A percentile compares a stretch with the other conserved stretches of the same genome.
Conservation (phyloP, 2,888 invertebrate species). For the Julus scandinavius region DNA sequence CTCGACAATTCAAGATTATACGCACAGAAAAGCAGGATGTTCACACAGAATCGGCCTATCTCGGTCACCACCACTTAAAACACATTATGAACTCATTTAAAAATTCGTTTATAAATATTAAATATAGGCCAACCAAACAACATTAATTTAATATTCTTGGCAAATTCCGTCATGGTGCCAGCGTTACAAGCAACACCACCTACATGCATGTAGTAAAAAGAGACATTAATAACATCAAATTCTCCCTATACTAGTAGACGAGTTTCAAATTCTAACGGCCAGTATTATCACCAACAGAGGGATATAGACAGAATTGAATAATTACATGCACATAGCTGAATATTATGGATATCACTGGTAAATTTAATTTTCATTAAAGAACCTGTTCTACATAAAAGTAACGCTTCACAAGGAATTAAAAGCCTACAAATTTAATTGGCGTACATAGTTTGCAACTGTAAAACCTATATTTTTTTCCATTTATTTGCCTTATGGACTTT, state of each 20-base stretch:
- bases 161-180: not conserved
- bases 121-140: constrained; percentile 24
- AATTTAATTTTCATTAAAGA: too few species aligned
- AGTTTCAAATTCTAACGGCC: not conserved
- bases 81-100: constrained; percentile 19
- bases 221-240: not conserved
- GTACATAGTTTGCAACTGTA: too few species aligned
- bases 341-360: too few species aligned
- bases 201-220: not conserved
- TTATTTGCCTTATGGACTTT: too few species aligned
- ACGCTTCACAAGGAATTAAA: too few species aligned
- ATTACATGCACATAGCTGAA: too few species aligned
- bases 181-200: not conserved
- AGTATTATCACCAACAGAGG: not conserved
- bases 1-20: constrained; percentile 39
- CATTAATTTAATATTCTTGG: constrained; percentile 34
- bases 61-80: constrained; percentile 16
- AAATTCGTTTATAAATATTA: constrained; percentile 19
- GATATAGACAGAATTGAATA: not conserved
- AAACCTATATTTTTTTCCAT: too few species aligned
- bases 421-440: too few species aligned
- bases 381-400: too few species aligned
- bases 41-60: constrained; percentile 24
- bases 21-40: constrained; percentile 24
- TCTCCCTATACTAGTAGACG: not conserved